phyloP scores from a whole-genome alignment of 23 tunicate species.

The Phallusia fumigata region DNA sequence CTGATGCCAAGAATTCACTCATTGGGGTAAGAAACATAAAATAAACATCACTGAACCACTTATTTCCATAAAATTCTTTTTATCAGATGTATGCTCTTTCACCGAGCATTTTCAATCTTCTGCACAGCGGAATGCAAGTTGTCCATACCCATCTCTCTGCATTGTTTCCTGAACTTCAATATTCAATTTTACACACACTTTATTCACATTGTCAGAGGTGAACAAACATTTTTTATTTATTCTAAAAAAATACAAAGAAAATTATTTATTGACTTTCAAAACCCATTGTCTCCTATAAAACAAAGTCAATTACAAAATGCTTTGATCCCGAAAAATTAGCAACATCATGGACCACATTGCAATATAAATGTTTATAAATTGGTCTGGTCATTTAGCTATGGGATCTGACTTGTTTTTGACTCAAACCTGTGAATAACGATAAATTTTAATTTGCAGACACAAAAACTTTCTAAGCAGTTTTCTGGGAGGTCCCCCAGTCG shows the following conservation, averaged over 20 bases:
- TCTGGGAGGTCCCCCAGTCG: slow-evolving; percentile 61
- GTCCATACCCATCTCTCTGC: slow-evolving; percentile 52
- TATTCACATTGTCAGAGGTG: slow-evolving; percentile 97
- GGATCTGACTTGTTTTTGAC: no score
- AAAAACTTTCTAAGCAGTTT: slow-evolving; percentile 84
- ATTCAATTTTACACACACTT: slow-evolving; percentile 50
- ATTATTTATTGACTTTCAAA: no score
- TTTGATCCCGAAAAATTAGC: no score
- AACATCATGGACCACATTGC: no score
- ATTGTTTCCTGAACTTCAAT: slow-evolving; percentile 60
- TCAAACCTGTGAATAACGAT: no score
- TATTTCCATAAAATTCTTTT: no score
- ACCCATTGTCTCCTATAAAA: no score
- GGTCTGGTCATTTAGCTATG: no score
- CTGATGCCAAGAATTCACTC: slow-evolving; percentile 84
- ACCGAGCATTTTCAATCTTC: slow-evolving; percentile 84
- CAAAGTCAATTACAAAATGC: no score
- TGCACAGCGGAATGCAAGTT: slow-evolving; percentile 40
- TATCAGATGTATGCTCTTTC: slow-evolving; percentile 84
- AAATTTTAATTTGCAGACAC: slow-evolving; percentile 55
- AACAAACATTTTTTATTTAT: not conserved
- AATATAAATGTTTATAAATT: no score
- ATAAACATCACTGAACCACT: no score
- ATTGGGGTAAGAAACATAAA: slow-evolving; percentile 61
- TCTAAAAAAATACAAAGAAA: no score